Percentiles rank a stretch among this genome's conserved stretches.
Evolutionary conservation across 2,888 invertebrate species (phyloP).

Genomic region (Neuroscelio doddi): DNA sequence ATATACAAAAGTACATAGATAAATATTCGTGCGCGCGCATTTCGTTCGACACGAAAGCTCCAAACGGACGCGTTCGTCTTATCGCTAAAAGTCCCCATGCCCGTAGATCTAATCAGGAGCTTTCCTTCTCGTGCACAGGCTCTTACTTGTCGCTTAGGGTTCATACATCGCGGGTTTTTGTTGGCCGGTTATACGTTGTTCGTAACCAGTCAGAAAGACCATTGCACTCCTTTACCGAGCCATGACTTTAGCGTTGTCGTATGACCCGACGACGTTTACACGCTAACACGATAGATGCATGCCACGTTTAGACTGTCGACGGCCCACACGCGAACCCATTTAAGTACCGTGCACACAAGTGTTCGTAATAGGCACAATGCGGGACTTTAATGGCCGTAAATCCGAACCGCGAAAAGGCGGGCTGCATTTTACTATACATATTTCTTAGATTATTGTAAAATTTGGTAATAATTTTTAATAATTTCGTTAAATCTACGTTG

Average conservation of each 20-base stretch:
- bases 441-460: background rate
- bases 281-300: conserved; percentile 39
- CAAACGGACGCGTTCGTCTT: conserved; percentile 59
- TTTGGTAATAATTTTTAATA: conserved; percentile 17
- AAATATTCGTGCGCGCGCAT: conserved; percentile 4
- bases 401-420: conserved; percentile 31
- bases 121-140: conserved; percentile 41
- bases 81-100: conserved; percentile 52
- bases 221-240: too few relatives aligned
- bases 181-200: conserved; percentile 22
- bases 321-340: conserved; percentile 47
- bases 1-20: background rate
- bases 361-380: conserved; percentile 16
- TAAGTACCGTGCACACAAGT: conserved; percentile 24
- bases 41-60: conserved; percentile 60
- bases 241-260: conserved; percentile 11
- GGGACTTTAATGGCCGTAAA: conserved; percentile 37
- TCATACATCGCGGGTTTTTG: conserved; percentile 18
- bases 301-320: conserved; percentile 27
- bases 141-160: conserved; percentile 32
- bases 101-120: conserved; percentile 54
- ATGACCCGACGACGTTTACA: conserved; percentile 44
- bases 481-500: too few relatives aligned
- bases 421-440: conserved; percentile 5
- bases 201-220: conserved; percentile 20